Evolutionary conservation across 1,140 invertebrate species (phyloP).

Genomic region (Papilio xuthus): DNA sequence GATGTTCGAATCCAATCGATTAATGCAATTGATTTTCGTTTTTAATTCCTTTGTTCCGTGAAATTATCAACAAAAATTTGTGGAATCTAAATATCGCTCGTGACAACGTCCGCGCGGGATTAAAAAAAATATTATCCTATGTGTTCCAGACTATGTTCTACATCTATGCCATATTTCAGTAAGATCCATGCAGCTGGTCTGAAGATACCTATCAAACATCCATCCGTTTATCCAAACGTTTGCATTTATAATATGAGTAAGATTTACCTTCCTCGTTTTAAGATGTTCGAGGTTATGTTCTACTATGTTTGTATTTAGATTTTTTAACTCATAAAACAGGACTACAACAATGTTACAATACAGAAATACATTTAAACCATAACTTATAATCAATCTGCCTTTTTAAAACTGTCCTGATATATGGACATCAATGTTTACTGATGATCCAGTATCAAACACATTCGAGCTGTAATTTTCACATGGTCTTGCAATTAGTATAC

Average conservation of each 20-base stretch:
- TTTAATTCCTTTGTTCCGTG: neutral
- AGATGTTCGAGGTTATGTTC: neutral
- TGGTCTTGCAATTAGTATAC: slow-evolving; percentile 35
- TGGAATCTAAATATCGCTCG: no score
- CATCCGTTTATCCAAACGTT: no score
- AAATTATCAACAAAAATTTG: neutral
- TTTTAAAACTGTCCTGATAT: slow-evolving; percentile 39
- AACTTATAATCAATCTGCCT: slow-evolving; percentile 14
- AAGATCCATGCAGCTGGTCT: no score
- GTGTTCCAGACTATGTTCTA: no score
- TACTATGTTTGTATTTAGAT: neutral
- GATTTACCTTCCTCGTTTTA: no score
- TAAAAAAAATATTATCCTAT: no score
- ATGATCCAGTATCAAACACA: slow-evolving; percentile 27
- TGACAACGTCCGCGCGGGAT: no score
- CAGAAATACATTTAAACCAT: neutral
- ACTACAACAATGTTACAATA: neutral
- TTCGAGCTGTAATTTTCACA: slow-evolving; percentile 35
- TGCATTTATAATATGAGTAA: no score
- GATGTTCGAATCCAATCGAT: neutral
- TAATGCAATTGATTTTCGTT: neutral
- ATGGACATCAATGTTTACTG: slow-evolving; percentile 38
- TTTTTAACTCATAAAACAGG: neutral
- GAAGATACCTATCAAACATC: no score
- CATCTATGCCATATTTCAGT: no score